Base-by-base conservation (phyloP, 2,888 invertebrate genomes). In the Hyles lineata region DNA sequence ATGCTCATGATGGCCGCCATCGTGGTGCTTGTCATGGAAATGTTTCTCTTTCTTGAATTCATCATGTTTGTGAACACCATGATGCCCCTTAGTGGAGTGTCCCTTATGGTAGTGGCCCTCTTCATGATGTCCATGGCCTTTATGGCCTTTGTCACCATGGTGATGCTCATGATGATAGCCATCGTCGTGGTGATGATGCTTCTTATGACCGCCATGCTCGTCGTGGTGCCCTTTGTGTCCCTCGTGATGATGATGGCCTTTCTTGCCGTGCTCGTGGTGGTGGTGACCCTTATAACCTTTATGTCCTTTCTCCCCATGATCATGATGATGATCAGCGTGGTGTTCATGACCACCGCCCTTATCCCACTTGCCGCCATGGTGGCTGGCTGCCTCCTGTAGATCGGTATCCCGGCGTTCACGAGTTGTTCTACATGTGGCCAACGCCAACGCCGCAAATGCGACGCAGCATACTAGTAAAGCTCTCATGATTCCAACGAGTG, bases 21-120 rank as follows among this genome's bases (percentile, higher is more conserved):
- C 97, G 83, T 97, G 97, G 83, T 97, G 96, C 84, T 98, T 96
- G 82, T 98, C 97, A 87, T 96, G 97, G 96, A 97, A 98, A 86
- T 98, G 97, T 85, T 98, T 97, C 83, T 98, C 97, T 86, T 98
- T 98, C 88, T 97, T 97, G 91, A 96, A 97, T 90, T 98, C 98
- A 89, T 98, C 97, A 79, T 97, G 93, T 86, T 98, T 98, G 90
- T 98, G 97, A 4, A 98, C 96, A 80, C 97, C 97, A 85, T 98
- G 98, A 81, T 97, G 97, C 74, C 98, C 97, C 87, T 98, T 97
- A 78, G 97, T 98, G 80, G 96, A 97, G 90, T 98, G 97, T 0
- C 98, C 98, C 85, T 98, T 98, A 78, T 97, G 97, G 89, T 96
- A 98, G 79, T 96, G 96, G 3, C 97, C 97, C 78, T 94, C 89